phyloP scores from a whole-genome alignment of 2,113 vertebrate species.

The Ammospiza caudacuta region DNA sequence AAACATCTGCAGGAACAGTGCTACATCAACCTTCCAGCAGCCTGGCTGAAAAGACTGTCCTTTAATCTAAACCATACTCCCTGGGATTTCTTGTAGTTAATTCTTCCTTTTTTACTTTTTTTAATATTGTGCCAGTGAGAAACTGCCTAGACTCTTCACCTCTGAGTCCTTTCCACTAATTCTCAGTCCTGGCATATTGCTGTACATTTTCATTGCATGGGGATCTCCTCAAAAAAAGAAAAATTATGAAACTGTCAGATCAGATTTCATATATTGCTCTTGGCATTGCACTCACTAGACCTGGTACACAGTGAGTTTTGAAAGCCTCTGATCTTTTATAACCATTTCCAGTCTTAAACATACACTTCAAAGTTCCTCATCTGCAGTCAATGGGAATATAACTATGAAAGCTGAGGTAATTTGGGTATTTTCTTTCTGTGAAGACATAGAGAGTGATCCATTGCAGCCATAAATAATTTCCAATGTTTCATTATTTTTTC shows the following conservation, averaged over 20 bases:
- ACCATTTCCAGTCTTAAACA: constrained; percentile 23
- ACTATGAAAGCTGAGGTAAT: constrained; percentile 31
- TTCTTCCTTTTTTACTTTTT: not conserved
- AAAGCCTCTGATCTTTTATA: constrained; percentile 54
- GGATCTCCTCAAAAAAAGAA: constrained; percentile 32
- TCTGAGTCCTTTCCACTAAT: not conserved
- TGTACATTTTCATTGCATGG: not conserved
- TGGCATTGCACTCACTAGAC: constrained; percentile 11
- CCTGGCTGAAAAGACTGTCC: not conserved
- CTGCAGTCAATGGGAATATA: not conserved
- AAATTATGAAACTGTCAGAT: constrained; percentile 49
- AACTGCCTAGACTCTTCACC: not conserved
- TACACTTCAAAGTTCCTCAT: constrained; percentile 18
- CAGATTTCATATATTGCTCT: constrained; percentile 16
- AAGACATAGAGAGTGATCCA: not conserved
- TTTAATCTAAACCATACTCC: constrained; percentile 52
- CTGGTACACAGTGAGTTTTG: constrained; percentile 21
- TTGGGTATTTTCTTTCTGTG: constrained; percentile 8
- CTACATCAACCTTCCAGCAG: constrained; percentile 19
- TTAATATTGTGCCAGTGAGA: not conserved
- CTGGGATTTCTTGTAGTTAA: not conserved
- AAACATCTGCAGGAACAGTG: constrained; percentile 47
- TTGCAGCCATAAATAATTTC: not conserved
- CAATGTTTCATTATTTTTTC: constrained; percentile 5
- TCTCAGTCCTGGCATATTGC: not conserved